Conservation (phyloP, 1,140 invertebrate species). For the Drosophila ercepeae region DNA sequence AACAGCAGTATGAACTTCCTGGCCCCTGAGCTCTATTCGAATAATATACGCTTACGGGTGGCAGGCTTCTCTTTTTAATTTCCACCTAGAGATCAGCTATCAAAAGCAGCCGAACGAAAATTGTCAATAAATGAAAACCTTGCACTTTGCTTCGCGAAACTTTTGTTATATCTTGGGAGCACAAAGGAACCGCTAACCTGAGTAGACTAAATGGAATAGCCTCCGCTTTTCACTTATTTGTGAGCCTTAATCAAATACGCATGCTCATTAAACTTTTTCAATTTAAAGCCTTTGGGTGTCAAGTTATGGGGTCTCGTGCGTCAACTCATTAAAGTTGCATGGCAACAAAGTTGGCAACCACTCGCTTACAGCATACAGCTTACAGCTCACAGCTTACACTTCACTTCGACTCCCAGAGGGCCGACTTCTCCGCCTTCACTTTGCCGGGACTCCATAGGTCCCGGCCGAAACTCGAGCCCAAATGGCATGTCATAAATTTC, state of each 20-base stretch:
- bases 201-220: not conserved
- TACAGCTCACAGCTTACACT: not conserved
- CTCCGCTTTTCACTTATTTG: not conserved
- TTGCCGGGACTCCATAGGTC: too few relatives aligned
- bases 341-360: conserved; percentile 67
- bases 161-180: conserved; percentile 45
- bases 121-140: conserved; percentile 34
- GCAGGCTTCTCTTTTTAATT: not conserved
- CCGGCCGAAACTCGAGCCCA: conserved; percentile 17
- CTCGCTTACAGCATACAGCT: conserved; percentile 27
- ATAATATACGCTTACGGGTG: conserved; percentile 26
- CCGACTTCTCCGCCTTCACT: not conserved
- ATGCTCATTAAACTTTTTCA: conserved; percentile 80
- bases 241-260: conserved; percentile 66
- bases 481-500: conserved; percentile 66
- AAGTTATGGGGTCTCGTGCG: conserved; percentile 69
- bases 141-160: not conserved
- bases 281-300: conserved; percentile 70
- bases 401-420: not conserved
- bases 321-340: conserved; percentile 79
- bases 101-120: conserved; percentile 22
- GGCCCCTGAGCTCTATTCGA: conserved; percentile 24
- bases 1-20: conserved; percentile 4
- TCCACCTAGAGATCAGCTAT: conserved; percentile 20
- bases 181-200: conserved; percentile 19